A percentile compares a stretch with the other conserved stretches of the same genome.
Conservation (phyloP, 2,113 vertebrate genomes). For the Pelvicachromis taeniatus region DNA sequence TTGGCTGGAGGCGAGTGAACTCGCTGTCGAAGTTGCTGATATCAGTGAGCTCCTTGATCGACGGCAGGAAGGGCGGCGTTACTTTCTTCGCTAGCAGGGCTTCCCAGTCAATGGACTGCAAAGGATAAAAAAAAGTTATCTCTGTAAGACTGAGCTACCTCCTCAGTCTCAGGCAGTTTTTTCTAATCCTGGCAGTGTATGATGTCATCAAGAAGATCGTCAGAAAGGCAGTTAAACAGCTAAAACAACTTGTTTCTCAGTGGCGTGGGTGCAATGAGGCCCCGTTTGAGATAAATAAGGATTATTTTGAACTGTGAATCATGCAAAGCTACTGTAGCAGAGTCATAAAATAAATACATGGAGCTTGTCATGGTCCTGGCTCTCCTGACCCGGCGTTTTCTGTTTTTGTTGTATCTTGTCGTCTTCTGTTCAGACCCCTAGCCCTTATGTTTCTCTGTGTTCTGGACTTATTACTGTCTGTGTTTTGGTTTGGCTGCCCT, state of each 20-base stretch:
- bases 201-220: neutral
- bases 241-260: neutral
- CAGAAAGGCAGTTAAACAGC: rapidly evolving
- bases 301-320: neutral
- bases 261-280: neutral
- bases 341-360: neutral
- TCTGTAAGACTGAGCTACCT: neutral
- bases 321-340: neutral
- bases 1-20: constrained; percentile 83
- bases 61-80: constrained; percentile 83
- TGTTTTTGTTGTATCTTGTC: too few species aligned
- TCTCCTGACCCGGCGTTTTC: too few species aligned
- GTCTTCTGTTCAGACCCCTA: too few species aligned
- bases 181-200: neutral
- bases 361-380: too few species aligned
- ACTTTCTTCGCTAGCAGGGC: constrained; percentile 79
- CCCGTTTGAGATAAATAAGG: neutral
- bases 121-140: rapidly evolving
- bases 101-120: constrained; percentile 84
- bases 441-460: too few species aligned
- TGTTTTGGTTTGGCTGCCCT: too few species aligned
- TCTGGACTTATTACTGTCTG: too few species aligned
- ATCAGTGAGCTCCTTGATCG: constrained; percentile 73
- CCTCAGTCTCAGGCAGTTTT: neutral
- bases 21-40: constrained; percentile 88